Evolutionary conservation across 2,888 invertebrate genomes (phyloP).

Genomic region (Teleogryllus oceanicus): DNA sequence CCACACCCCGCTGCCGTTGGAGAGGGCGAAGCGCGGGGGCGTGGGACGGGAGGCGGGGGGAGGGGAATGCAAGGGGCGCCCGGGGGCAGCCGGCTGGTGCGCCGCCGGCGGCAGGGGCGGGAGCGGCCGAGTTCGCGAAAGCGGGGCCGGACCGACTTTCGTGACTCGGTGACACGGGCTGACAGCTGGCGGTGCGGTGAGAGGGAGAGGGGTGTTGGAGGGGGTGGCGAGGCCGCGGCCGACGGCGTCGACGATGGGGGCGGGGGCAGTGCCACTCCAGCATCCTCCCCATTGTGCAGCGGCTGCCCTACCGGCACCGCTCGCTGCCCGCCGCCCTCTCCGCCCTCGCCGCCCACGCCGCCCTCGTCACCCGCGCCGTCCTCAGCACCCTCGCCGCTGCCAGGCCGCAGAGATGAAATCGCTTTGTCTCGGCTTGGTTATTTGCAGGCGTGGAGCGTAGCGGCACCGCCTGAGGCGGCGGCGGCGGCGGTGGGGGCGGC

Average conservation of each 20-base stretch:
- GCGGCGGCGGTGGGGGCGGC: not conserved
- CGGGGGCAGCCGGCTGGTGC: no score
- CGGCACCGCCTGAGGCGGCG: not conserved
- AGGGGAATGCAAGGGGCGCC: no score
- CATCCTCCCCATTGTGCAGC: not conserved
- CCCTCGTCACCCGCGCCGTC: no score
- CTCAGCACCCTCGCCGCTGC: no score
- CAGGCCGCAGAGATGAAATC: not conserved
- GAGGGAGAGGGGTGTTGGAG: not conserved
- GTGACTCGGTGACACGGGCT: conserved; percentile 3
- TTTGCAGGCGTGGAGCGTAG: not conserved
- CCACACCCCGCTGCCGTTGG: no score
- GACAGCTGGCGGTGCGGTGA: not conserved
- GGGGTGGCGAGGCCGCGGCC: not conserved
- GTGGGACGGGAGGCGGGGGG: no score
- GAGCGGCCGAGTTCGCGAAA: no score
- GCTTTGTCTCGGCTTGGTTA: conserved; percentile 6
- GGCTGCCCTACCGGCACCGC: not conserved
- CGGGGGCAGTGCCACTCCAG: not conserved
- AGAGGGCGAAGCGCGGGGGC: no score
- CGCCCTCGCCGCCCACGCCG: no score
- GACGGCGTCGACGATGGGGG: not conserved
- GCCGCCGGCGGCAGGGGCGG: no score
- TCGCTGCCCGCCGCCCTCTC: no score
- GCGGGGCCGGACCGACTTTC: not conserved